Base-by-base conservation (phyloP, 2,797 vertebrate genomes). In the Nasua narica region DNA sequence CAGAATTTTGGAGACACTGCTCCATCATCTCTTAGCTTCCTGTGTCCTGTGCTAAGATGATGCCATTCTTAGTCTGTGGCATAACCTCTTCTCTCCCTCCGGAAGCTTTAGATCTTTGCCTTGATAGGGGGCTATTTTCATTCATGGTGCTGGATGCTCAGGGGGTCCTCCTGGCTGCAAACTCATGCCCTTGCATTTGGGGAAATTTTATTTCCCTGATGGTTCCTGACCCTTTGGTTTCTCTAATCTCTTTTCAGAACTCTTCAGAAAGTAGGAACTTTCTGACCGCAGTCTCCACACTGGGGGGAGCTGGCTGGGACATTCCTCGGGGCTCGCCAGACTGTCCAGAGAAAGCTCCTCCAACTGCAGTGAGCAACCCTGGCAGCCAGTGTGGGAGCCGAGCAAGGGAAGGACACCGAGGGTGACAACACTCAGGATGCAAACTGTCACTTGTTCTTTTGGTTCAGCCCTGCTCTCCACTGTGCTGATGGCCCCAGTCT, bases 211-310 rank as follows among this genome's bases (percentile, higher is more conserved):
- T n/a, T 72, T 96, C 72, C 35, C 69, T 69, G 56, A 48, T n/a
- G 14, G 48, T n/a, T 67, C 52, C 67, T 77, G 79, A 29, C 13
- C n/a, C 58, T 88, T n/a, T 40, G 46, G 14, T 21, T 78, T 86
- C 72, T 85, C 25, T 32, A 27, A 37, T 60, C 46, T 91, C 89
- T 78, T 94, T 84, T 62, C 27, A 62, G 21, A 81, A 67, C 25
- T 83, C 50, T 27, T 13, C 5, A 67, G 16, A 67, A 67, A 43
- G 9, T 48, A 37, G 46, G 29, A 72, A 10, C 37, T 50, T 94
- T 40, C 70, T 35, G 29, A 69, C 60, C 79, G 7, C 25, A 23
- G n/a, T 54, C 40, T 79, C 58, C 21, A 74, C 56, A 43, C 27
- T 32, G 35, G 23, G 40, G 43, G 40, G 7, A 62, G 69, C 35